Base-by-base conservation (phyloP, 2,888 invertebrate genomes). In the Anthoptus insignis region DNA sequence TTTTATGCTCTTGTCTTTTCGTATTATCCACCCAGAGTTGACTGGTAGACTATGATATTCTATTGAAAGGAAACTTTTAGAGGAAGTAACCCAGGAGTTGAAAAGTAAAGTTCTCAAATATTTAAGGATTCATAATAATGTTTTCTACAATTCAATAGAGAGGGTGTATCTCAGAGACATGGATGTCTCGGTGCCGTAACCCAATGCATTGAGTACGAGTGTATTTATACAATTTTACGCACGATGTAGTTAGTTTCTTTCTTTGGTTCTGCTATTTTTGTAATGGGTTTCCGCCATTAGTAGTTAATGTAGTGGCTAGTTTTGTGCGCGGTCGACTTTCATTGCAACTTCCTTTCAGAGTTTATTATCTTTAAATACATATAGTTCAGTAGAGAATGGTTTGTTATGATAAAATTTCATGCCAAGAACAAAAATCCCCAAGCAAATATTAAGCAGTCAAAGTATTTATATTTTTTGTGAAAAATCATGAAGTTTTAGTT, bases 261-360 rank as follows among this genome's bases (percentile, higher is more conserved):
- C 54, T 61, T 19, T 47, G 13, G 47, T 63, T 49, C 32, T 32
- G 45, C 61, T 83, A 86, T 86, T 84, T 84, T 84, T 81, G 86
- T 88, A 87, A 89, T 87, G 86, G 85, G 82, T 80, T 80, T 80
- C 74, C 81, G 82, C 85, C 86, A 87, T 89, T 87, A 88, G 81
- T 76, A 75, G 82, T 80, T 81, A 81, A 81, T 82, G 63, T 56
- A 42, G 45, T 37, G 27, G 56, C 53, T 13, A 32, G 24, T 27
- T 21, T 27, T 54, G 61, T 61, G 47, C 57, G 59, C 37, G 61
- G 19, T 47, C 47, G 54, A 47, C 49, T 49, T 37, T 49, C 61
- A 56, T 47, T 63, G 24, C 19, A 47, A 27, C 53, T 61, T 59
- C 24, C 49, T 59, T 59, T 54, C 24, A 24, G 22, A 54, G 42